Percentiles rank a stretch among this genome's conserved stretches.
Evolutionary conservation across 2,888 invertebrate species (phyloP).

Genomic region (Leucania comma): DNA sequence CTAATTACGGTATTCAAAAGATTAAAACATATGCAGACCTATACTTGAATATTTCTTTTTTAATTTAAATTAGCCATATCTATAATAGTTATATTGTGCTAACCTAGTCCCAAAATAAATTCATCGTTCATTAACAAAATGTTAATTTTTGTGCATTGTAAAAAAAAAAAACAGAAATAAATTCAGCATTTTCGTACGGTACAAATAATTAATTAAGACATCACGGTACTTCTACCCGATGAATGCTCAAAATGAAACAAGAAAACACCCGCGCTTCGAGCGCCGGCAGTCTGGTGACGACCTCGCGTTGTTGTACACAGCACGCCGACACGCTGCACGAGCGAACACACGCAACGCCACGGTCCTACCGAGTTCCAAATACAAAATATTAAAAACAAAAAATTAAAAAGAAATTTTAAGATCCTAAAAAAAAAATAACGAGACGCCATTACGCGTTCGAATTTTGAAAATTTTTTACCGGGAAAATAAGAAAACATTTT

Average conservation of each 20-base stretch:
- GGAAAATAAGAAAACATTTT: neutral
- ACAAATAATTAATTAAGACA: conserved; percentile 25
- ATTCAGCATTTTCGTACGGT: neutral
- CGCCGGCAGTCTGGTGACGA: conserved; percentile 66
- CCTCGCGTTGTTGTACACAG: conserved; percentile 70
- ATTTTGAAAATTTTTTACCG: conserved; percentile 5
- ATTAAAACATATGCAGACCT: too few species aligned
- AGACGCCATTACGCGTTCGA: neutral
- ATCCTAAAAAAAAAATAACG: neutral
- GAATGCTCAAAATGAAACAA: conserved; percentile 44
- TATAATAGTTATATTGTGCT: too few species aligned
- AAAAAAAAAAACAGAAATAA: too few species aligned
- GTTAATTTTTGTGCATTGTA: too few species aligned
- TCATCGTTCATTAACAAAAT: neutral
- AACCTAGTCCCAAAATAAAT: neutral
- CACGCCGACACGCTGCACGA: conserved; percentile 46
- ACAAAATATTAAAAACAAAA: conserved; percentile 18
- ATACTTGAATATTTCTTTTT: neutral
- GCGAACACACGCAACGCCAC: conserved; percentile 37
- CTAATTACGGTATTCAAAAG: too few species aligned
- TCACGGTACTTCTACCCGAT: conserved; percentile 31
- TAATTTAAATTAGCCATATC: neutral
- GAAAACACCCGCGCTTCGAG: conserved; percentile 59
- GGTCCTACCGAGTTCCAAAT: conserved; percentile 28
- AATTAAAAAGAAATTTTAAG: neutral